Base-by-base conservation (phyloP, 2,113 vertebrate species). In the Electrona antarctica region DNA sequence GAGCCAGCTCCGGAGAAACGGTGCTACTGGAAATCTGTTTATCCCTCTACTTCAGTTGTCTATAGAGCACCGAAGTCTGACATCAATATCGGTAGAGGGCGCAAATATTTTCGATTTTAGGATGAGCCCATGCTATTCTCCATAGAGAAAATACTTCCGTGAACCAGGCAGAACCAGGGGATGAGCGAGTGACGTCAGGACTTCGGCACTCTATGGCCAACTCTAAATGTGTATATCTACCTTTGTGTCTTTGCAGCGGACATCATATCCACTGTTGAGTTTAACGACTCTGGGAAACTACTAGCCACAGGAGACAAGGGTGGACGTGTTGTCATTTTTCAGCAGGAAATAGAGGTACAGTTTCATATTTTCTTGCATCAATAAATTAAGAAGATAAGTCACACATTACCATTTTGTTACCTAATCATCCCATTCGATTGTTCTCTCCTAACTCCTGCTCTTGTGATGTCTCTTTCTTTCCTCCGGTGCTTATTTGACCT, bases 211-310 rank as follows among this genome's bases (percentile, higher is more conserved):
- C 21, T 21, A 21, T 59, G 50, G 1, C 14, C 5, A 28, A 49
- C 3, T 48, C 33, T 64, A 41, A 58, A 72, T 57, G 7, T 14
- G 0, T 67, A 12, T 65, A 12, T 65, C 13, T 41, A 69, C n/a
- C 71, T 80, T 83, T 91, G 77, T 89, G 62, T 52, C 15, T 58
- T 60, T 79, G 85, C 94, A 98, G 97, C 97, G 67, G 97, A 99
- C 92, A 98, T 99, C 91, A 99, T 99, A 91, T 99, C 97, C 81
- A 99, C 97, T 48, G 97, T 99, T 92, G 97, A 99, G 92, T 99
- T 98, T 89, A 99, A 98, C 93, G 96, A 98, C 94, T 98, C 97
- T 92, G 97, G 97, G 91, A 97, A 99, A 92, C 93, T 99, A 87
- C 94, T 99, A 87, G 97, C 97, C 85, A 99, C 97, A 57, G 97